Evolutionary conservation across 2,888 invertebrate genomes (phyloP), one percentile per base, ranked within the genome.

Genomic region (Scaptomyza parva): DNA sequence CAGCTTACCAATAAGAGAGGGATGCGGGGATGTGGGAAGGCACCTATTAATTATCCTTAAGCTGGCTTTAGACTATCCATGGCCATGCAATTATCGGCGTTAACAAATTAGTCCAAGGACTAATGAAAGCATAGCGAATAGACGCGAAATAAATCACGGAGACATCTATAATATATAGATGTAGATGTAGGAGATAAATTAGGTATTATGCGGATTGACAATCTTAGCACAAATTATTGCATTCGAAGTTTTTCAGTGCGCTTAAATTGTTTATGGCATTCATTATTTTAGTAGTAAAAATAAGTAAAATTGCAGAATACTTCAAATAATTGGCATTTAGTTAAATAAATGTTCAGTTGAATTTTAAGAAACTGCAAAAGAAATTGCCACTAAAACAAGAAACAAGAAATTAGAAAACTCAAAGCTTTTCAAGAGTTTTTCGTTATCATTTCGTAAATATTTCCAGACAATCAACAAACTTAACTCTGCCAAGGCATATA

Each of bases 1-100:
- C 70, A 51, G 18, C 82, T 78, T 76, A 81, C 58, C 81, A 78
- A 81, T 81, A 52, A 64, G 62, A 6, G 14, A 24, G 26, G 65
- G 30, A 40, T 22, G n/a, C n/a, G n/a, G n/a, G 48, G 8, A 22
- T 7, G 28, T 20, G 28, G 28, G 39, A 11, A 60, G 66, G 57
- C 20, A 26, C 62, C 70, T 63, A 76, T 85, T 76, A 76, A 82
- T 85, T 71, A 76, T 66, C 48, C 62, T 57, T 40, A 14, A 22
- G 12, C 40, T 53, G 53, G 59, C 24, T 18, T 30, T 43, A 26
- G 26, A 18, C 45, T 43, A 39, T 24, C 17, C 41, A 14, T 7
- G n/a, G 48, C 57, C 7, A 50, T 62, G 64, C 37, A 51, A 61
- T 67, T 60, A 76, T 57, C 55, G 52, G 41, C 76, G 67, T 62